Conservation (phyloP, 2,113 vertebrate species). For the human (Homo sapiens) region DNA sequence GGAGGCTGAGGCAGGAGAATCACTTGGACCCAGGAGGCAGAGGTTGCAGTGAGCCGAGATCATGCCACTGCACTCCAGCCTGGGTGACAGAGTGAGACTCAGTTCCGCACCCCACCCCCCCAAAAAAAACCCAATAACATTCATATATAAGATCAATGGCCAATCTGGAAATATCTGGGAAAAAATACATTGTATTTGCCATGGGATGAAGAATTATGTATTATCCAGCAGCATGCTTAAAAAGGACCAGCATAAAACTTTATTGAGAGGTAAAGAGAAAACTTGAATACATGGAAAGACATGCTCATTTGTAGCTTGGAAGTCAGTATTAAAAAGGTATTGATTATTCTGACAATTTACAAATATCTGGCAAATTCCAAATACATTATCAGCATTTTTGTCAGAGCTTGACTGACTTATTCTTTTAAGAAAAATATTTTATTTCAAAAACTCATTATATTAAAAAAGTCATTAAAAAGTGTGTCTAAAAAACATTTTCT, state of each 20-base stretch:
- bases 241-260: background rate
- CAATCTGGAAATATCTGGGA: background rate
- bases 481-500: background rate
- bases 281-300: background rate
- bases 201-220: background rate
- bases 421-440: slow-evolving; percentile 11
- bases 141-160: background rate
- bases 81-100: too few species aligned
- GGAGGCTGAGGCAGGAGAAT: too few species aligned
- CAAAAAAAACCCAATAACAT: background rate
- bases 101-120: too few species aligned
- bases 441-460: background rate
- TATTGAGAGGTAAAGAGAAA: background rate
- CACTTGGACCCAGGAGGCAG: too few species aligned
- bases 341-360: background rate
- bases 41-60: too few species aligned
- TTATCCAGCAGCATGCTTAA: background rate
- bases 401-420: background rate
- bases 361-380: background rate
- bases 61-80: too few species aligned
- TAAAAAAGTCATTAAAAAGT: background rate
- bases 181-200: background rate
- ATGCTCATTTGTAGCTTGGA: background rate
- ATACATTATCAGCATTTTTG: background rate
- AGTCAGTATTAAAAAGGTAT: background rate